These are phyloP conservation scores for Chrysolina americana DNA, from an alignment of 2,888 invertebrate genomes.

Conservation along the genomic window DNA sequence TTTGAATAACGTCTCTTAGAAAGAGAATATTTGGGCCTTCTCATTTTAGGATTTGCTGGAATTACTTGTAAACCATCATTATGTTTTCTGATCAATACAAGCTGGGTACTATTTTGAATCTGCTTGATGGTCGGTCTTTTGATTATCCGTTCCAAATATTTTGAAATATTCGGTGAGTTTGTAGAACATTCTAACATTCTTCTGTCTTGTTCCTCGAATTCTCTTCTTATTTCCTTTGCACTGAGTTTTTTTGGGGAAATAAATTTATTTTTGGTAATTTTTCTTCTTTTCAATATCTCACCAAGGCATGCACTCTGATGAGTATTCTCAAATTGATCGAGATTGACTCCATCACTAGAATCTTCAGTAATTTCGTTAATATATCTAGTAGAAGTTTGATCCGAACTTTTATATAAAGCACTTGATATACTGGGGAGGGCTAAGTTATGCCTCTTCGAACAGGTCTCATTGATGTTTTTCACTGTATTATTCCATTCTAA, in stretches of 20 bases:
- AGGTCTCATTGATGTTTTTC: background rate
- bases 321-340: background rate
- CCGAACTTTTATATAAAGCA: conserved; percentile 28
- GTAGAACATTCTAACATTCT: conserved; percentile 54
- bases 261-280: conserved; percentile 45
- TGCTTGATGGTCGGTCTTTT: conserved; percentile 62
- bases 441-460: background rate
- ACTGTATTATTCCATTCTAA: background rate
- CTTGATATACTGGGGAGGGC: conserved; percentile 40
- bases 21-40: conserved; percentile 33
- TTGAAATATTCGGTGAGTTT: conserved; percentile 50
- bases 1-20: conserved; percentile 40
- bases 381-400: background rate
- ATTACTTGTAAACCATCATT: conserved; percentile 58
- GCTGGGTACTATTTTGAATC: conserved; percentile 58
- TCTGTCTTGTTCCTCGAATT: conserved; percentile 60
- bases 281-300: background rate
- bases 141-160: conserved; percentile 56
- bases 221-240: conserved; percentile 59
- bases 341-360: background rate
- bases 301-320: background rate
- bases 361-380: background rate
- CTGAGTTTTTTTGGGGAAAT: conserved; percentile 57
- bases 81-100: conserved; percentile 60
- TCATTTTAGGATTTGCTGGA: conserved; percentile 44